Base-by-base conservation (phyloP, 2,888 invertebrate species). In the Neoscelio sp. region DNA sequence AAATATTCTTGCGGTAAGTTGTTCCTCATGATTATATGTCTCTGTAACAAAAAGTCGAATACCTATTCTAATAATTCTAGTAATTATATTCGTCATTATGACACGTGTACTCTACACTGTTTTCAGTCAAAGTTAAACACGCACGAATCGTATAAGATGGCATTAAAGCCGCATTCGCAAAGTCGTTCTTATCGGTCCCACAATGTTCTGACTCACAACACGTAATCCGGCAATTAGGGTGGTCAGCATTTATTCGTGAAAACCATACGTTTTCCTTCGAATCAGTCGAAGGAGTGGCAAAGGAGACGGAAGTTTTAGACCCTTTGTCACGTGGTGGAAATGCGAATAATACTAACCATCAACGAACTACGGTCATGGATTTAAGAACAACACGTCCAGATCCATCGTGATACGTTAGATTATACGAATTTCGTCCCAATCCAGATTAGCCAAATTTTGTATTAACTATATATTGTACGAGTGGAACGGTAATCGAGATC, bases 211-310 rank as follows among this genome's bases (percentile, higher is more conserved):
- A 85, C 82, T 85, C 80, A 82, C 80, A 80, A 83, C 88, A 87
- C 88, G 88, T 86, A 84, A 88, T 88, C 82, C 78, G 75, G 84
- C 84, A 86, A 88, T 88, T 88, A 88, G 83, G 83, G 67, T 80
- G 65, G 70, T 68, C 71, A 71, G 58, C 71, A 64, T 80, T 80
- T 78, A 73, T 62, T 62, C 46, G 38, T 30, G 68, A 79, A 76
- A 62, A 73, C 68, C 60, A 76, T 71, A 76, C 13, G 68, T 73
- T 77, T 79, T 81, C 60, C 60, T 60, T 65, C 42, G 48, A 50
- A 54, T 64, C 44, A 44, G 64, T 58, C 80, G 20, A 42, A 52
- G 18, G 40, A 12, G 46, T n/a, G 44, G 28, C 67, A 50, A 46
- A 48, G 64, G 56, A 75, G 75, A 64, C 62, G 40, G 73, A 68